A percentile compares a stretch with the other conserved stretches of the same genome.
Evolutionary conservation across 2,113 vertebrate species (phyloP).

Genomic region (Semnornis frantzii): DNA sequence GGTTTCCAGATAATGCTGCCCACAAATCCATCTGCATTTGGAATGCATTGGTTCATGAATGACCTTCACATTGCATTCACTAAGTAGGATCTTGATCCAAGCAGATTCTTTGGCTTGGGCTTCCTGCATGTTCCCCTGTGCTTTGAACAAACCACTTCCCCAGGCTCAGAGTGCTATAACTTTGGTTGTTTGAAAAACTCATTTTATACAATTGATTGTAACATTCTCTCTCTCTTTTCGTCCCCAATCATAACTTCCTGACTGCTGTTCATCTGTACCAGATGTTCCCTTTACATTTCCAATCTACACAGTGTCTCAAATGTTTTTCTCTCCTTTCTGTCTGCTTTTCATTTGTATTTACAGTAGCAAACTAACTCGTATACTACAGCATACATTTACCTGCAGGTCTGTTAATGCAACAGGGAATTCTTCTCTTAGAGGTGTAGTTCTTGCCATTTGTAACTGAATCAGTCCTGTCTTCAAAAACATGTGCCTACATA

Average conservation of each 20-base stretch:
- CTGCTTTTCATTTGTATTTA: conserved; percentile 47
- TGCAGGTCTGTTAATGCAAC: neutral
- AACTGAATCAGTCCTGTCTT: neutral
- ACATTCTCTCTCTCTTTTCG: neutral
- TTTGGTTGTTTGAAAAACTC: conserved; percentile 36
- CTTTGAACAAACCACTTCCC: conserved; percentile 62
- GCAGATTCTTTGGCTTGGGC: conserved; percentile 14
- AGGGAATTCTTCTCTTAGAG: conserved; percentile 17
- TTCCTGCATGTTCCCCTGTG: neutral
- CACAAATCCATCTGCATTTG: conserved; percentile 32
- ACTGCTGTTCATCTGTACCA: conserved; percentile 50
- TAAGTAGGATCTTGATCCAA: conserved; percentile 27
- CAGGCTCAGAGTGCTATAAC: conserved; percentile 11
- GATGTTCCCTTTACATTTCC: conserved; percentile 47
- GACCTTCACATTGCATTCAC: conserved; percentile 36
- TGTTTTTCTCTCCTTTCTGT: neutral
- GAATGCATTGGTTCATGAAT: neutral
- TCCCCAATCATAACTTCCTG: conserved; percentile 11
- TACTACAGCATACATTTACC: neutral
- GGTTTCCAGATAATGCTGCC: neutral
- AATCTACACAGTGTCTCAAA: conserved; percentile 1
- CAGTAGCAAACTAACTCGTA: conserved; percentile 4
- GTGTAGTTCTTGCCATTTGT: conserved; percentile 10
- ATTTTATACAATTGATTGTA: conserved; percentile 37
- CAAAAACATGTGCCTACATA: neutral